Evolutionary conservation across 35 echinoderm and acorn worm genomes (phyloP), one percentile per base, ranked within the genome.

Genomic region (Stichopus chloronotus): DNA sequence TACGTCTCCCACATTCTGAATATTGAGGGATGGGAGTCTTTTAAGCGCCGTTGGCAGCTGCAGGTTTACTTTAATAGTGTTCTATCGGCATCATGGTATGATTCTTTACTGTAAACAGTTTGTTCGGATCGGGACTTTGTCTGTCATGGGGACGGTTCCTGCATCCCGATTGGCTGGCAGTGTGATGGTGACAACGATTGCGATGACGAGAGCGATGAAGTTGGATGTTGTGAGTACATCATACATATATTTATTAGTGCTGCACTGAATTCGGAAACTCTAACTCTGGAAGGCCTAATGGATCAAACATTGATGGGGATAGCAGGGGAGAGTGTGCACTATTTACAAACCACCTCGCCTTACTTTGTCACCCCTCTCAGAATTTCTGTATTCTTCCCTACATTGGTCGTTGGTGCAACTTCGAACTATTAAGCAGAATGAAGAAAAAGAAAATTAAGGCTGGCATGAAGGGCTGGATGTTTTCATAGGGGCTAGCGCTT

Each of bases 161-260:
- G 96, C 72, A 98, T 98, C 61, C 91, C 52, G 58, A 55, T 53
- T 52, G 74, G 87, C 7, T 98, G 96, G 96, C 25, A 84, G 23
- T 95, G 96, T 94, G 96, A 98, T 79, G 83, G 90, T 10, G 96
- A 98, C 21, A 19, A 63, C 59, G 96, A 98, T 86, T 98, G 96
- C 58, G 55, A 81, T 30, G 96, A 98, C 84, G 76, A 72, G 20
- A 95, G 94, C 79, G 94, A 95, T 91, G 96, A 95, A 71, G 77
- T 92, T 22, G 76, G 84, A 24, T 98, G 96, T 54, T 56, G 94
- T 98, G 76, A 95, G 94, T 93, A 56, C 1, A 12, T 19, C 52
- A 58, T 4, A 56, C 19, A 23, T 76, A 5, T 55, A 21, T 5
- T 23, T 78, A 5, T 25, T 5, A 21, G 3, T 5, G 17, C 52